Base-by-base conservation (phyloP, 1,140 invertebrate genomes). In the Atta cephalotes region DNA sequence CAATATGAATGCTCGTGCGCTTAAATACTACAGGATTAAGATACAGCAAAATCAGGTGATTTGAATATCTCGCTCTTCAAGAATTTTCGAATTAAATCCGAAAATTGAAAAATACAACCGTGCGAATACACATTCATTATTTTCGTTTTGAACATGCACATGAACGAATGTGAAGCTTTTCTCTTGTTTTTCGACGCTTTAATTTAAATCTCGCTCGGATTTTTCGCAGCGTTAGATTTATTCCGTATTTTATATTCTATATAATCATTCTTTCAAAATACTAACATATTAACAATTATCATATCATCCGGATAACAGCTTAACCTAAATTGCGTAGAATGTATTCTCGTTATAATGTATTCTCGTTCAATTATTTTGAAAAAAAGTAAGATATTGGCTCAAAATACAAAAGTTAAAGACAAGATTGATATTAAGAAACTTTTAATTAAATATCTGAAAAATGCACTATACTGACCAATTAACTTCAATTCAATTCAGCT, bases 171-270 rank as follows among this genome's bases (percentile, higher is more conserved):
- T 21, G 25, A 9, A 31, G 9, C 10, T 53, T 53, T 66, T 65
- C 56, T 6, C 28, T 56, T 3, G 49, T 80, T 58, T 39, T 25
- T 28, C 21, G 10, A 3, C 65, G 10, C 68, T 71, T 81, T 3
- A 51, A 56, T 81, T 71, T 68, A 56, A 56, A 80, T 70, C n/a
- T 56, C 21, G 14, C 14, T 53, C 65, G 51, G 25, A 51, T 56
- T 39, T 56, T 49, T 56, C 78, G 16, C 49, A 25, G 31, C 16
- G 25, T 78, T 65, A 66, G 63, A 81, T 81, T 80, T 80, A 68
- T 39, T 56, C 51, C 63, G n/a, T 21, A 68, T 68, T 81, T 70
- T 56, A 21, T 45, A 12, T 45, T 28, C 5, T 63, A 39, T 70
- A 79, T 51, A 51, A 51, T 45, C 25, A 72, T 9, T 53, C 10